Evolutionary conservation across 2,888 invertebrate species (phyloP).

Genomic region (Griposia aprilina): DNA sequence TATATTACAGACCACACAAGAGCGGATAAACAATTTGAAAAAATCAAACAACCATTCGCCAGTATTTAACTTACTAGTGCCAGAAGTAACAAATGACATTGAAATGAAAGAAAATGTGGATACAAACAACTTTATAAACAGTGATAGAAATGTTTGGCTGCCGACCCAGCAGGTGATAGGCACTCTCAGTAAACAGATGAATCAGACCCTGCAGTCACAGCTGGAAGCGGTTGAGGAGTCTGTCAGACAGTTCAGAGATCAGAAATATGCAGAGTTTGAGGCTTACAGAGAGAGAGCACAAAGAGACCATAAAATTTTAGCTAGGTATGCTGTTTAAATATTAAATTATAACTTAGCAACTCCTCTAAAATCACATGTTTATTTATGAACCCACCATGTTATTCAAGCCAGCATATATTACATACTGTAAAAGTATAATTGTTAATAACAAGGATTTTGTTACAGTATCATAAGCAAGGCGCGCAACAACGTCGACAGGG

Average conservation of each 20-base stretch:
- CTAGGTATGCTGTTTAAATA: slow-evolving; percentile 84
- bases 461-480: slow-evolving; percentile 87
- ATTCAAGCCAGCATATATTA: background rate
- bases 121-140: slow-evolving; percentile 81
- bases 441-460: slow-evolving; percentile 44
- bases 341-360: background rate
- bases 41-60: slow-evolving; percentile 93
- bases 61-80: slow-evolving; percentile 93
- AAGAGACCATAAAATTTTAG: slow-evolving; percentile 93
- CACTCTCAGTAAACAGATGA: slow-evolving; percentile 92
- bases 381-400: background rate
- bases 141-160: slow-evolving; percentile 82
- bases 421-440: background rate
- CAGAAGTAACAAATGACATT: slow-evolving; percentile 88
- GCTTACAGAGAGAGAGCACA: slow-evolving; percentile 93
- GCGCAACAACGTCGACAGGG: slow-evolving; percentile 75
- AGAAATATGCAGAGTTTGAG: slow-evolving; percentile 94
- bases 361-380: background rate
- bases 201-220: slow-evolving; percentile 93
- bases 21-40: slow-evolving; percentile 91
- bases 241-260: slow-evolving; percentile 93
- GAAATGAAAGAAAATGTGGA: slow-evolving; percentile 88
- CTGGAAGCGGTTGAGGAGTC: slow-evolving; percentile 93
- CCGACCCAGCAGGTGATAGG: slow-evolving; percentile 90
- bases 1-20: slow-evolving; percentile 89